Evolutionary conservation across 2,888 invertebrate genomes (phyloP).

Genomic region (Idaea biselata): DNA sequence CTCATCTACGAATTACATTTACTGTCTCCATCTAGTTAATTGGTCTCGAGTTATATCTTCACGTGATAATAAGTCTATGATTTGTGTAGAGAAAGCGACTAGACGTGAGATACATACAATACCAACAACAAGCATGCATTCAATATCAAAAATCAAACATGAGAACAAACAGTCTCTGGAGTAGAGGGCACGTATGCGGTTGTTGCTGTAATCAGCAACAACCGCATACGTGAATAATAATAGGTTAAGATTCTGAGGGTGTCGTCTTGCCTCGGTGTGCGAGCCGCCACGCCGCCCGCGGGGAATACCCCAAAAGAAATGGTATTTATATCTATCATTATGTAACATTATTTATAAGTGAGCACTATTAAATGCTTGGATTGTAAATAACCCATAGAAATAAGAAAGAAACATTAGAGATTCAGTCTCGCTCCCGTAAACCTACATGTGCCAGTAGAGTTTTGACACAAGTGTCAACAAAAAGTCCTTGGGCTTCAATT

Average conservation of each 20-base stretch:
- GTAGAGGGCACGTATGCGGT: constrained; percentile 18
- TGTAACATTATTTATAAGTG: neutral
- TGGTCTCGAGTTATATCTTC: constrained; percentile 23
- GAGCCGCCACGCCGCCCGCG: constrained; percentile 7
- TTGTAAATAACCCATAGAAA: neutral
- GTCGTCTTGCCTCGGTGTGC: constrained; percentile 26
- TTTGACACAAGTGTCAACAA: no score
- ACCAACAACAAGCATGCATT: constrained; percentile 7
- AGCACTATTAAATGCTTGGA: neutral
- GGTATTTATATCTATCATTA: neutral
- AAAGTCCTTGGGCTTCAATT: no score
- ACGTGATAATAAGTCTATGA: constrained; percentile 19
- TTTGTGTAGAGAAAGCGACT: constrained; percentile 23
- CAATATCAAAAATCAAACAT: constrained; percentile 12
- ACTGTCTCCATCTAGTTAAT: constrained; percentile 17
- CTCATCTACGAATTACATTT: constrained; percentile 11
- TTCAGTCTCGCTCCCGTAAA: no score
- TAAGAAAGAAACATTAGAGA: neutral
- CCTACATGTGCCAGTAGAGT: no score
- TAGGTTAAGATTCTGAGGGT: constrained; percentile 31
- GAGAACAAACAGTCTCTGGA: constrained; percentile 22
- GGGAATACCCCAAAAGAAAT: neutral
- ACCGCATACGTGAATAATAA: no score
- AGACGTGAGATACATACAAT: constrained; percentile 12
- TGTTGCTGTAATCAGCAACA: constrained; percentile 33